Evolutionary conservation across 2,113 vertebrate genomes (phyloP), one percentile per base, ranked within the genome.

Genomic region (Microtus oregoni): DNA sequence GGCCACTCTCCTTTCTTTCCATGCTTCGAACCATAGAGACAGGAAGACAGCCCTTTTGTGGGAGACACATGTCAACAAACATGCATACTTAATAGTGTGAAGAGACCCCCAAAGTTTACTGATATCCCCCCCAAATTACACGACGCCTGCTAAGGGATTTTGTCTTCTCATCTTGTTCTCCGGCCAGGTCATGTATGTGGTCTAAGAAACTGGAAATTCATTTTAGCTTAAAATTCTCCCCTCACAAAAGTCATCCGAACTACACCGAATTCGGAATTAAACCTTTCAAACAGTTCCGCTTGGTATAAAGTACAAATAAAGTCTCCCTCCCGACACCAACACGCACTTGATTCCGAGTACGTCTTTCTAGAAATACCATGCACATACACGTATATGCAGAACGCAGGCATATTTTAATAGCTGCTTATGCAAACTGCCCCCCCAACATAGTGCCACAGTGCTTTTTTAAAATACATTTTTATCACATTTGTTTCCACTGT

Each of bases 291-390:
- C 52, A 52, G 30, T 92, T 96, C 17, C 11, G 28, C 3, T 22
- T 8, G 65, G 47, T 61, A 89, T 65, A 89, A 96, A 93, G 17
- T 88, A 83, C 95, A 95, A 92, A 61, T 26, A 77, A 94, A 75
- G 41, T 12, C 38, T 30, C 13, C 70, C 47, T 92, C 14, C 13
- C 30, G 63, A 20, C 72, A 28, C 63, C 82, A 67, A 52, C 28
- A 73, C 12, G 52, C 19, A 75, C 75, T 68, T 92, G 22, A n/a
- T 61, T 89, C 75, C 26, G 26, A 89, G 32, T 55, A 41, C 35
- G 88, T 81, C 77, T 72, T 96, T 90, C 90, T 65, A 95, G 73
- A 97, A 96, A 87, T 82, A 79, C 5, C 72, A 70, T 19, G 41
- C 8, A 19, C 22, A 90, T 20, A 24, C 7, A 82, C 5, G 75